Conservation (phyloP, 2,113 vertebrate species). For the Hippopotamus amphibius region DNA sequence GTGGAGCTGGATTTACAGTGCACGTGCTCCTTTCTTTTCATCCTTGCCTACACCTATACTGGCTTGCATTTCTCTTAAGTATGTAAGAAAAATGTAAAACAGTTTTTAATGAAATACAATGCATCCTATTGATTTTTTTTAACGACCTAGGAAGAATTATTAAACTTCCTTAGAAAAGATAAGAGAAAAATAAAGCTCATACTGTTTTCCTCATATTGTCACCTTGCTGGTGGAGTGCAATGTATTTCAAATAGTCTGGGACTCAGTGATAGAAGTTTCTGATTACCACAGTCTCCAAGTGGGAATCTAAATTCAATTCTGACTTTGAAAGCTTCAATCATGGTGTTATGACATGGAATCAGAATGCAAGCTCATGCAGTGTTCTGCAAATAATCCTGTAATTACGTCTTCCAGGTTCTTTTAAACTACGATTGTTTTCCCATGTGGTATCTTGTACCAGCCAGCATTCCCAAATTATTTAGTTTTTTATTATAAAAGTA, state of each 20-base stretch:
- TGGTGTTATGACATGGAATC: conserved; percentile 41
- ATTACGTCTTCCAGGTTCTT: not conserved
- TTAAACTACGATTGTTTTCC: not conserved
- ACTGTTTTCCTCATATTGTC: not conserved
- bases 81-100: not conserved
- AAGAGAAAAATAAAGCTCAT: not conserved
- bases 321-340: conserved; percentile 55
- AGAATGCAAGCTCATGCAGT: not conserved
- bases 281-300: not conserved
- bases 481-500: not conserved
- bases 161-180: not conserved
- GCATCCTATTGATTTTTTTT: not conserved
- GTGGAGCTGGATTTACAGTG: not conserved
- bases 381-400: conserved; percentile 58
- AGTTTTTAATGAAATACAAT: not conserved
- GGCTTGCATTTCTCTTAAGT: not conserved
- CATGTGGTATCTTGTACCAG: not conserved
- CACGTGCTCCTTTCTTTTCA: not conserved
- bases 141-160: not conserved
- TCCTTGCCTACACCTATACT: not conserved
- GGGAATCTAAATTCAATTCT: conserved; percentile 52
- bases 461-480: not conserved
- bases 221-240: not conserved
- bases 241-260: not conserved
- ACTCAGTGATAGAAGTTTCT: not conserved